Conservation (phyloP, 2,113 vertebrate genomes). For the Gymnorhina tibicen region DNA sequence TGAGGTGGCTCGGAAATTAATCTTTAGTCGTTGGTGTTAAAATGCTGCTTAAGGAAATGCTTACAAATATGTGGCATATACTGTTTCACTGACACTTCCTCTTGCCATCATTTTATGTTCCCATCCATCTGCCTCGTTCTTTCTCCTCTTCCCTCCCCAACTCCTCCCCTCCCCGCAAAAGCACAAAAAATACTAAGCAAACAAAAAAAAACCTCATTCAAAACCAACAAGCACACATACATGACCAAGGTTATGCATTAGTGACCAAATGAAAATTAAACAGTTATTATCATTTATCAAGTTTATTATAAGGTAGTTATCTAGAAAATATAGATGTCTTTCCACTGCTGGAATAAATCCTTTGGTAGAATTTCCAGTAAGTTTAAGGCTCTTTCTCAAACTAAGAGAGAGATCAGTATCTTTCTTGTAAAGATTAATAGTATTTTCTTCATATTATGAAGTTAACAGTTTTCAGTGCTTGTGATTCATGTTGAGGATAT, state of each 20-base stretch:
- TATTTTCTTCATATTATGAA: slow-evolving; percentile 59
- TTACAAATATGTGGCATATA: not conserved
- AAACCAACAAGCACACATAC: accelerated
- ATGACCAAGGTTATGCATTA: not conserved
- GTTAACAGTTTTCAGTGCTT: slow-evolving; percentile 50
- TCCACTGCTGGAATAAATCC: slow-evolving; percentile 21
- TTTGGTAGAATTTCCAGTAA: slow-evolving; percentile 31
- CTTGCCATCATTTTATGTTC: not conserved
- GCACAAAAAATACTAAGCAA: not conserved
- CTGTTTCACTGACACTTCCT: slow-evolving; percentile 27
- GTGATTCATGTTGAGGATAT: slow-evolving; percentile 63
- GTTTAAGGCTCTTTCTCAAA: slow-evolving; percentile 27
- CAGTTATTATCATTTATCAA: not conserved
- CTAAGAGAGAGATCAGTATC: slow-evolving; percentile 28
- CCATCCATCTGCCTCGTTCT: not conserved
- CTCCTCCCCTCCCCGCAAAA: accelerated
- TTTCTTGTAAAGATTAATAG: slow-evolving; percentile 51
- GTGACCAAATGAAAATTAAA: slow-evolving; percentile 22
- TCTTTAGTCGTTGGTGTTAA: slow-evolving; percentile 31
- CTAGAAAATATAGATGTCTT: slow-evolving; percentile 28
- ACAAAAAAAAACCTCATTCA: accelerated
- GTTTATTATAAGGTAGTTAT: not conserved
- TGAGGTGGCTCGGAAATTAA: not conserved
- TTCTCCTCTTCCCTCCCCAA: accelerated
- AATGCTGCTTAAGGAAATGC: not conserved